phyloP scores from a whole-genome alignment of 2,113 vertebrate species.

The Elephas maximus region DNA sequence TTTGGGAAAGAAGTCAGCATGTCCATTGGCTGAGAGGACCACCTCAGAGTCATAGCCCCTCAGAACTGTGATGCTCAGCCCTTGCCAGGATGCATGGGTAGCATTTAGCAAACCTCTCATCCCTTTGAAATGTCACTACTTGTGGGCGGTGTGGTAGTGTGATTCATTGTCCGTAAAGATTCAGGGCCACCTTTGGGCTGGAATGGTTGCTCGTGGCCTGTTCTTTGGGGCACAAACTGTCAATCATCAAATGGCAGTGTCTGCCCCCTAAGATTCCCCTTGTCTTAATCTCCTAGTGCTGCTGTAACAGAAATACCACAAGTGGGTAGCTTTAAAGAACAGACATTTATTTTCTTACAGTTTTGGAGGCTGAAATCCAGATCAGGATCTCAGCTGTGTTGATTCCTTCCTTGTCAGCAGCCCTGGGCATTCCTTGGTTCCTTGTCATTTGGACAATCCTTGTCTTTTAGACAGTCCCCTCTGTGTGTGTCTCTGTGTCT shows the following conservation, averaged over 20 bases:
- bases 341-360: neutral
- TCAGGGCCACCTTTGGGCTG: fast-evolving
- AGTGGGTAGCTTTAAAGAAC: neutral
- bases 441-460: neutral
- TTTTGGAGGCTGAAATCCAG: neutral
- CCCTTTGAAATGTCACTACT: fast-evolving
- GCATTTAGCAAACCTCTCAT: fast-evolving
- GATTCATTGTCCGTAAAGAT: fast-evolving
- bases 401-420: neutral
- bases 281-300: neutral
- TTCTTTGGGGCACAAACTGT: neutral
- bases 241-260: neutral
- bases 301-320: too few species aligned
- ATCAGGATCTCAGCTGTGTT: neutral
- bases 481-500: neutral
- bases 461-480: neutral
- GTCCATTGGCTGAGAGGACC: neutral
- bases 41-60: neutral
- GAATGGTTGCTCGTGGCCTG: too few species aligned
- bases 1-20: neutral
- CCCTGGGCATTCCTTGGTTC: neutral
- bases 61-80: fast-evolving
- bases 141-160: fast-evolving
- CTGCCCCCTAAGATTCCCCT: too few species aligned
- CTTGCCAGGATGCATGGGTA: fast-evolving